phyloP scores from a whole-genome alignment of 2,113 vertebrate species.

The Manacus vitellinus region DNA sequence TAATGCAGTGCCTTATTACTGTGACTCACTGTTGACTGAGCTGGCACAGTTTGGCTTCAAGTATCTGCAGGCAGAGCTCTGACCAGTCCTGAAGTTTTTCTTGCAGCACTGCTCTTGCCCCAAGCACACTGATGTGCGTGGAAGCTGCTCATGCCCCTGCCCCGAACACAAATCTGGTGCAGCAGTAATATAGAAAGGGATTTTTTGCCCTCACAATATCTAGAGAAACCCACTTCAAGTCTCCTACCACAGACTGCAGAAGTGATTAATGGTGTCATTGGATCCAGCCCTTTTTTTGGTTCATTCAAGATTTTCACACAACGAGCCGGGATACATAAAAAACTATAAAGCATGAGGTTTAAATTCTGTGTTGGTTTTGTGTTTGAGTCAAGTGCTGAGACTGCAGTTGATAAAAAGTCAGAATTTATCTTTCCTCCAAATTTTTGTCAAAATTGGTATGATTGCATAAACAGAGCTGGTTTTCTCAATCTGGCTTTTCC shows the following conservation, averaged over 20 bases:
- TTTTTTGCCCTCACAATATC: background rate
- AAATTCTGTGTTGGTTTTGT: background rate
- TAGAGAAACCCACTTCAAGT: background rate
- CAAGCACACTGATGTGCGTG: fast-evolving
- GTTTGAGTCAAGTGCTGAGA: background rate
- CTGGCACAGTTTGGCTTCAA: background rate
- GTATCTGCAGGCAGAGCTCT: background rate
- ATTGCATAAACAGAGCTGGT: background rate
- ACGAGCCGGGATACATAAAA: background rate
- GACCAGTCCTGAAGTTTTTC: background rate
- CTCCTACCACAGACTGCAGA: background rate
- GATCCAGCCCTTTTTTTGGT: background rate
- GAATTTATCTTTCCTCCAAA: background rate
- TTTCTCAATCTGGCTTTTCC: conserved; percentile 3
- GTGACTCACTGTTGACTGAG: background rate
- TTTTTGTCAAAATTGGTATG: background rate
- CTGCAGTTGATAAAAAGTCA: background rate
- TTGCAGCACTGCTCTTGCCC: background rate
- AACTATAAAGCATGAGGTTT: background rate
- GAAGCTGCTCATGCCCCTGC: background rate
- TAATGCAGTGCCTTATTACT: background rate
- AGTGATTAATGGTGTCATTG: background rate
- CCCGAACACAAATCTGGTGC: background rate
- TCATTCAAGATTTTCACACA: background rate
- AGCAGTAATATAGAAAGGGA: background rate